A percentile compares a stretch with the other conserved stretches of the same genome.
Conservation (phyloP, 2,113 vertebrate species). For the Cebidichthys violaceus region DNA sequence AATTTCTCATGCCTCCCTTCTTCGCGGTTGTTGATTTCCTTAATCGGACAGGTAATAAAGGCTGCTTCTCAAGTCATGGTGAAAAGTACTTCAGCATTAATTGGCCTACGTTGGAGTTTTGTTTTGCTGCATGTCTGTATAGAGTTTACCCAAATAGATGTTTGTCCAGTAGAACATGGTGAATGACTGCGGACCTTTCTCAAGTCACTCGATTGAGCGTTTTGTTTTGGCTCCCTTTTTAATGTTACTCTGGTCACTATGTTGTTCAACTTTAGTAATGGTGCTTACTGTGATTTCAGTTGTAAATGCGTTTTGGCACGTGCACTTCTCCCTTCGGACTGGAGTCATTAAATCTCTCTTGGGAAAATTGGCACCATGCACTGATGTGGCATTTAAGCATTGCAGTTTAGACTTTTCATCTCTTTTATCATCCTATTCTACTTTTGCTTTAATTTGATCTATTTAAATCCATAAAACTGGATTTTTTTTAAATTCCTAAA, state of each 20-base stretch:
- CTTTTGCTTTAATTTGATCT: not conserved
- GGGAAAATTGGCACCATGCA: not conserved
- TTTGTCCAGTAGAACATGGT: not conserved
- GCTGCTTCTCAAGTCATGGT: not conserved
- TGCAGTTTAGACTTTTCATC: not conserved
- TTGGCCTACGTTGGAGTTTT: not conserved
- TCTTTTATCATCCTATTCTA: not conserved
- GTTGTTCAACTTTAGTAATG: not conserved
- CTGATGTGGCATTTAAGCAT: not conserved
- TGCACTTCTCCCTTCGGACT: not conserved
- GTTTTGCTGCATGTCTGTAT: not conserved
- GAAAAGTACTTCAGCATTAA: not conserved
- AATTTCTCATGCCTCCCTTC: not conserved
- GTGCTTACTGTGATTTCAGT: not conserved
- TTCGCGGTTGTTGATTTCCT: not conserved
- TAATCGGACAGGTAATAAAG: slow-evolving; percentile 8
- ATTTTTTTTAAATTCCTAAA: not conserved
- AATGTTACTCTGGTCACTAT: not conserved
- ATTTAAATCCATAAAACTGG: not conserved
- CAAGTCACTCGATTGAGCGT: not conserved
- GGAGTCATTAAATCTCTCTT: not conserved
- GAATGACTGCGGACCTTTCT: not conserved
- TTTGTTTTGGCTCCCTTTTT: not conserved
- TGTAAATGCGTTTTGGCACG: not conserved
- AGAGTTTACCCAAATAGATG: not conserved